Evolutionary conservation across 2,113 vertebrate species (phyloP).

Genomic region (Lontra canadensis): DNA sequence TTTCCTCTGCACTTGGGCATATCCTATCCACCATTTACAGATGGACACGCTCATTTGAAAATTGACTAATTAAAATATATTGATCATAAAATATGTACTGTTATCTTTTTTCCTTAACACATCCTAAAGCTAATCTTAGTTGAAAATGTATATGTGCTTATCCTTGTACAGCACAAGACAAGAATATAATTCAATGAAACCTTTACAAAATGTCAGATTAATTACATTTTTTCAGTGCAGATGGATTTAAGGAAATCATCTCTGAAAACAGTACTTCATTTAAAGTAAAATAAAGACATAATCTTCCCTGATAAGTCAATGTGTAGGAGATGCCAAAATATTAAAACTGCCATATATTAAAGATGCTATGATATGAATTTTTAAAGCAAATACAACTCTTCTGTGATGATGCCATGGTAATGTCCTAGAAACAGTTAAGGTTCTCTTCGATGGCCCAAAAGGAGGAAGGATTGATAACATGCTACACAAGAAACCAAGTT

Average conservation of each 20-base stretch:
- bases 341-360: slow-evolving; percentile 73
- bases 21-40: slow-evolving; percentile 73
- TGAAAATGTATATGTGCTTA: slow-evolving; percentile 81
- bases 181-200: slow-evolving; percentile 83
- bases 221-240: slow-evolving; percentile 83
- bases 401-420: slow-evolving; percentile 7
- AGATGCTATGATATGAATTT: slow-evolving; percentile 63
- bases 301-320: slow-evolving; percentile 76
- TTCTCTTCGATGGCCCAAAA: not conserved
- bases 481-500: slow-evolving; percentile 20
- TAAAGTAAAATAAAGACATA: slow-evolving; percentile 81
- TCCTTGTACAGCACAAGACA: slow-evolving; percentile 79
- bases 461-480: not conserved
- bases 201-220: slow-evolving; percentile 85
- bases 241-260: slow-evolving; percentile 83
- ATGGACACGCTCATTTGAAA: slow-evolving; percentile 75
- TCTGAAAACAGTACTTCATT: slow-evolving; percentile 82
- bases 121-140: slow-evolving; percentile 79
- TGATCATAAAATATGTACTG: slow-evolving; percentile 80
- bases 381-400: slow-evolving; percentile 60
- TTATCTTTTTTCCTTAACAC: slow-evolving; percentile 81
- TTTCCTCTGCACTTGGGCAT: slow-evolving; percentile 54
- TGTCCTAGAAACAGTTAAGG: not conserved
- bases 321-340: slow-evolving; percentile 76
- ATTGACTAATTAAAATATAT: slow-evolving; percentile 78